A percentile compares a stretch with the other conserved stretches of the same genome.
Conservation (phyloP, 2,888 invertebrate species). For the Rosalia funebris region DNA sequence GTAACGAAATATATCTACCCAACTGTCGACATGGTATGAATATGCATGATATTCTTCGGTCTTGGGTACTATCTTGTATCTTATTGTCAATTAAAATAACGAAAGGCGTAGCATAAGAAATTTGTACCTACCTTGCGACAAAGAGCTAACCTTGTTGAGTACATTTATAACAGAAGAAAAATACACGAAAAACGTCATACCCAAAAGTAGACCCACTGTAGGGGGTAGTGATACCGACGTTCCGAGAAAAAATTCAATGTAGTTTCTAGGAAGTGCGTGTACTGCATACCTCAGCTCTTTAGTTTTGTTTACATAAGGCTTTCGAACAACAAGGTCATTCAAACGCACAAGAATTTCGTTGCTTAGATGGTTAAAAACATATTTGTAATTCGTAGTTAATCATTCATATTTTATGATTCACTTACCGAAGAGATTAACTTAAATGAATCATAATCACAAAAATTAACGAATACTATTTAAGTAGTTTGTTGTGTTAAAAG, state of each 20-base stretch:
- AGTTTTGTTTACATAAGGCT: constrained; percentile 39
- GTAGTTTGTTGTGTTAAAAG: not conserved
- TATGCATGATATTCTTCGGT: no score
- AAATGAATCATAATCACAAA: constrained; percentile 16
- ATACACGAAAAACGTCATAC: not conserved
- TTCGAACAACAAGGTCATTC: constrained; percentile 38
- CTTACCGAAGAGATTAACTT: constrained; percentile 2
- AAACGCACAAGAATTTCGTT: constrained; percentile 35
- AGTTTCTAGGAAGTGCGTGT: constrained; percentile 19
- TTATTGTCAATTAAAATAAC: no score
- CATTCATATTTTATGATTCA: not conserved
- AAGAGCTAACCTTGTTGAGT: not conserved
- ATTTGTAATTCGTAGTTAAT: constrained; percentile 9
- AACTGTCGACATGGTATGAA: no score
- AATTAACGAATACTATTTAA: not conserved
- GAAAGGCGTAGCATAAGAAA: no score
- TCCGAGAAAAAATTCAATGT: constrained; percentile 6
- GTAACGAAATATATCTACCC: no score
- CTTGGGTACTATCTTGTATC: no score
- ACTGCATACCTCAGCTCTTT: constrained; percentile 34
- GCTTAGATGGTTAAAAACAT: constrained; percentile 14
- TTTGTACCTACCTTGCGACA: not conserved
- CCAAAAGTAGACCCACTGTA: not conserved
- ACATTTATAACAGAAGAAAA: not conserved
- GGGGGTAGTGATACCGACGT: constrained; percentile 16